Evolutionary conservation across 2,888 invertebrate genomes (phyloP).

Genomic region (Pyralis farinalis): DNA sequence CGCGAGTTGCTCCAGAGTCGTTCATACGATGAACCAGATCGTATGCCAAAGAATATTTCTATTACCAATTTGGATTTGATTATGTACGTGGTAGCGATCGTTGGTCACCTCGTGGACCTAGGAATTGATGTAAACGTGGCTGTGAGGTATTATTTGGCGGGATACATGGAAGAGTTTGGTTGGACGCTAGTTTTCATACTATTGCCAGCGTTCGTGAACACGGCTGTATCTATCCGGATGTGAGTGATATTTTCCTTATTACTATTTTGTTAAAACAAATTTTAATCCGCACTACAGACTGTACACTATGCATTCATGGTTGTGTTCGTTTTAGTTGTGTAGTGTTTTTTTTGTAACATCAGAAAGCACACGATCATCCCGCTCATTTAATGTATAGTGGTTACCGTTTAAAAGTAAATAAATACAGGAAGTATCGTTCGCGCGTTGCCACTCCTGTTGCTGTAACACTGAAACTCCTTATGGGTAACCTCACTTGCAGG

Average conservation of each 20-base stretch:
- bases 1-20: slow-evolving; percentile 52
- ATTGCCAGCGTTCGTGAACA: slow-evolving; percentile 88
- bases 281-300: too few relatives aligned
- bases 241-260: slow-evolving; percentile 52
- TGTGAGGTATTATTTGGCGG: slow-evolving; percentile 80
- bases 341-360: too few relatives aligned
- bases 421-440: too few relatives aligned
- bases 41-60: slow-evolving; percentile 80
- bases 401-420: too few relatives aligned
- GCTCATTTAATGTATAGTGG: too few relatives aligned
- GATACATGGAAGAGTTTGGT: slow-evolving; percentile 82
- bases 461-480: too few relatives aligned
- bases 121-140: slow-evolving; percentile 86
- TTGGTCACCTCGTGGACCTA: slow-evolving; percentile 85
- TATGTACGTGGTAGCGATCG: slow-evolving; percentile 83
- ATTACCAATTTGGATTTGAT: slow-evolving; percentile 83
- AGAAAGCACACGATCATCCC: too few relatives aligned
- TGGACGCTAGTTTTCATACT: slow-evolving; percentile 87
- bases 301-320: too few relatives aligned
- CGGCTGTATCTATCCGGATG: slow-evolving; percentile 88
- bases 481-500: too few relatives aligned
- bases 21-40: slow-evolving; percentile 79
- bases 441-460: too few relatives aligned
- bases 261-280: too few relatives aligned
- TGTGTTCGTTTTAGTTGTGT: too few relatives aligned